Conservation (phyloP, 1,140 invertebrate genomes). For the Meloidogyne floridensis region DNA sequence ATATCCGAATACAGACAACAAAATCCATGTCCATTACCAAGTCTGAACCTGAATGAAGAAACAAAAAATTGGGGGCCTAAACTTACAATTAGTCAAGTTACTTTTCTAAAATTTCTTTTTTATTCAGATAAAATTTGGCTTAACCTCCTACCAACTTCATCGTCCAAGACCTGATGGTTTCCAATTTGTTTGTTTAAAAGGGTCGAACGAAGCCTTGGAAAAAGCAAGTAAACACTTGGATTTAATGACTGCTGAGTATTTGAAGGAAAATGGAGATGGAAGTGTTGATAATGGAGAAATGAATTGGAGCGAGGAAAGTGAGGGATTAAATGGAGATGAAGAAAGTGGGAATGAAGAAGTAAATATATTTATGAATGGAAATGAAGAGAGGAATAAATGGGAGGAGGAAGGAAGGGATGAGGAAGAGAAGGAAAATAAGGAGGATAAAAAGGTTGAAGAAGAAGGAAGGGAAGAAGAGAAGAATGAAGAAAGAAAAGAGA, state of each 20-base stretch:
- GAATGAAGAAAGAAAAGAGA: not conserved
- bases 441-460: not conserved
- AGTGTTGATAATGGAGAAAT: not conserved
- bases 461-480: not conserved
- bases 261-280: not conserved
- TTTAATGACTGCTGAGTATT: not conserved
- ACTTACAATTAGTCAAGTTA: too few relatives aligned
- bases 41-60: too few relatives aligned
- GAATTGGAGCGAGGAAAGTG: not conserved
- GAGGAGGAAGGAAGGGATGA: not conserved
- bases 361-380: not conserved
- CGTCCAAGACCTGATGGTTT: not conserved
- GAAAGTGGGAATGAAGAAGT: not conserved
- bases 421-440: not conserved
- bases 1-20: too few relatives aligned
- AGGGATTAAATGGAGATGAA: not conserved
- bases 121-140: not conserved
- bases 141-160: not conserved
- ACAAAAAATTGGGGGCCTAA: too few relatives aligned
- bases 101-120: too few relatives aligned
- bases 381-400: not conserved
- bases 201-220: not conserved
- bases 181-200: not conserved
- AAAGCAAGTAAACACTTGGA: not conserved
- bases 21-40: too few relatives aligned